These are phyloP conservation scores for Pseudomyrmex concolor DNA, from an alignment of 1,140 invertebrate species.

Conservation along the genomic window DNA sequence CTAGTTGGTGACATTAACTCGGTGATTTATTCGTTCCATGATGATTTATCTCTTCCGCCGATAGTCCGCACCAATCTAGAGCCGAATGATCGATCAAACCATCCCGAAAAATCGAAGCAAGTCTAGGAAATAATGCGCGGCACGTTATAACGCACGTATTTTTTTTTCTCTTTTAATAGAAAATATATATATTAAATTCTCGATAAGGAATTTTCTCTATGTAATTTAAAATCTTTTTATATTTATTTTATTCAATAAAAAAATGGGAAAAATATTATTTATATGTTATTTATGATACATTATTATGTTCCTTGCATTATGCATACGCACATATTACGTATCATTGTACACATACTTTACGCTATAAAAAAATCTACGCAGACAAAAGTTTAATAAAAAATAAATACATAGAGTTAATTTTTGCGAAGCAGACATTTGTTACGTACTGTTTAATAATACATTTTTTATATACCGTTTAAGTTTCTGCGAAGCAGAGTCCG, in stretches of 20 bases:
- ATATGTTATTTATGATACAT: background rate
- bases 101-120: slow-evolving; percentile 25
- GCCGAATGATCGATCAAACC: background rate
- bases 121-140: background rate
- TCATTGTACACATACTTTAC: too few species aligned
- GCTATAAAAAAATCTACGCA: background rate
- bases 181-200: slow-evolving; percentile 1
- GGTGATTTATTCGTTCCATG: slow-evolving; percentile 31
- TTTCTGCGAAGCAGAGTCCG: background rate
- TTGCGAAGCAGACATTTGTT: background rate
- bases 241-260: background rate
- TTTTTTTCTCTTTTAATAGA: background rate
- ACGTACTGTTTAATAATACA: background rate
- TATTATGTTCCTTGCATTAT: background rate
- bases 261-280: too few species aligned
- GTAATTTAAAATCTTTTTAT: slow-evolving; percentile 19
- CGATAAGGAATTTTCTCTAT: background rate
- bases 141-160: background rate
- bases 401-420: background rate
- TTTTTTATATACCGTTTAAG: background rate
- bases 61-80: background rate
- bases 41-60: slow-evolving; percentile 36
- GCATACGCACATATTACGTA: background rate
- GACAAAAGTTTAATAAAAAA: background rate
- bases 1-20: slow-evolving; percentile 45